These are phyloP conservation scores for Dasypolia templi DNA, from an alignment of 2,888 invertebrate genomes.

Conservation along the genomic window DNA sequence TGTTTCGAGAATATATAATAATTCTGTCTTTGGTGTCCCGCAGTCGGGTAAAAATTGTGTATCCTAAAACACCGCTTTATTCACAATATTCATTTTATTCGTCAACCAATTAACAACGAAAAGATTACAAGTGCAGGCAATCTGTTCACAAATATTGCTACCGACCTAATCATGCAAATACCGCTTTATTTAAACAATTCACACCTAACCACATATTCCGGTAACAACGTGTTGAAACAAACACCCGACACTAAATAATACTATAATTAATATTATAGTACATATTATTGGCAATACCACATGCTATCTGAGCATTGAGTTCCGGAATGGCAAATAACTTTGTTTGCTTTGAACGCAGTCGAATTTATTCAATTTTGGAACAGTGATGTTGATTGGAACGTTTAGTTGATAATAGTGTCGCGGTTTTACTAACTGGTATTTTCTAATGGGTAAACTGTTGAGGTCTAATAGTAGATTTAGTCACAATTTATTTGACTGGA, in stretches of 20 bases:
- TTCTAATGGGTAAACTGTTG: neutral
- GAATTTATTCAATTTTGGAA: conserved; percentile 40
- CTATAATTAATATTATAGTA: conserved; percentile 25
- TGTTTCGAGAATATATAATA: too few relatives aligned
- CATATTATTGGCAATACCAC: conserved; percentile 39
- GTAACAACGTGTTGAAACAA: conserved; percentile 47
- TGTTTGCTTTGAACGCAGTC: conserved; percentile 49
- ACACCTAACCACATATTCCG: conserved; percentile 18
- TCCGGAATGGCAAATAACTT: conserved; percentile 39
- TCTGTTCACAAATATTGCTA: neutral
- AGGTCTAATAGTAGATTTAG: neutral
- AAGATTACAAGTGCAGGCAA: neutral
- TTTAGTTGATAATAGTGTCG: conserved; percentile 28
- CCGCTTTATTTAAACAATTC: conserved; percentile 43
- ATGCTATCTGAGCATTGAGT: conserved; percentile 48
- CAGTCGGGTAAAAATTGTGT: too few relatives aligned
- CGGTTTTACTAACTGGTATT: conserved; percentile 8
- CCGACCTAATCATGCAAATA: conserved; percentile 30
- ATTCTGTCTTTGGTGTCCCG: too few relatives aligned
- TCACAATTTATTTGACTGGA: neutral
- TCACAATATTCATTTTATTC: too few relatives aligned
- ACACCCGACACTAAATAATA: conserved; percentile 40
- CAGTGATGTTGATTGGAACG: conserved; percentile 41
- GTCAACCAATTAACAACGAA: neutral
- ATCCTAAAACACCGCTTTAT: neutral